A percentile compares a stretch with the other conserved stretches of the same genome.
Evolutionary conservation across 2,888 invertebrate genomes (phyloP).

Genomic region (Napeogenes inachia): DNA sequence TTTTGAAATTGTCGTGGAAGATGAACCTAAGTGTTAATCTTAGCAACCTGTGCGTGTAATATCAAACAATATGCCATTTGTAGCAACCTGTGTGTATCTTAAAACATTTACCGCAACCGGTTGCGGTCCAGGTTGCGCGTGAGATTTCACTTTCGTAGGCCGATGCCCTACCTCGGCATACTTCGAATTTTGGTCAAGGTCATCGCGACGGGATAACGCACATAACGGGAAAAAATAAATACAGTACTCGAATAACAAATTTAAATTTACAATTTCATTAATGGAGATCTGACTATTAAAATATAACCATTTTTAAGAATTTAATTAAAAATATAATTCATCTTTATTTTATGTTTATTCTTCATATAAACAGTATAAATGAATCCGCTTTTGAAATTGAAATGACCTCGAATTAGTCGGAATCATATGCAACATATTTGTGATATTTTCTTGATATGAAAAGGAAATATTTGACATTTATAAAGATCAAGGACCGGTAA

Average conservation of each 20-base stretch:
- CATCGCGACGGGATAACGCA: constrained; percentile 3
- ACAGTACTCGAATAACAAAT: too few relatives aligned
- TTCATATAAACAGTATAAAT: too few relatives aligned
- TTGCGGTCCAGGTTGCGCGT: constrained; percentile 6
- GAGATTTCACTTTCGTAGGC: constrained; percentile 40
- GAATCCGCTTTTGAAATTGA: constrained; percentile 10
- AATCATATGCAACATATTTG: constrained; percentile 17
- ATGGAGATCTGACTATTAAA: too few relatives aligned
- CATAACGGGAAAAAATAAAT: background rate
- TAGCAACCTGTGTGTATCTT: constrained; percentile 7
- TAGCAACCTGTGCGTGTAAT: too few relatives aligned
- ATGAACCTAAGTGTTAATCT: too few relatives aligned
- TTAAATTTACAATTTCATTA: too few relatives aligned
- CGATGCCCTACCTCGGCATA: constrained; percentile 36
- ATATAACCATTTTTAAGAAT: too few relatives aligned
- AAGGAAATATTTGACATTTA: background rate
- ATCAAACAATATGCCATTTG: background rate
- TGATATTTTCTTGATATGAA: constrained; percentile 9
- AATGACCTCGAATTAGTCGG: constrained; percentile 20
- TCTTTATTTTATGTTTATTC: too few relatives aligned
- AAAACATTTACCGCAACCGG: background rate
- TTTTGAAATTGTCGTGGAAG: too few relatives aligned
- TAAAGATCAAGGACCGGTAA: too few relatives aligned
- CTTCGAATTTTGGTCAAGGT: constrained; percentile 36
- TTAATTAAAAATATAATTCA: too few relatives aligned